Evolutionary conservation across 2,113 vertebrate genomes (phyloP), one percentile per base, ranked within the genome.

Genomic region (Ranitomeya variabilis): DNA sequence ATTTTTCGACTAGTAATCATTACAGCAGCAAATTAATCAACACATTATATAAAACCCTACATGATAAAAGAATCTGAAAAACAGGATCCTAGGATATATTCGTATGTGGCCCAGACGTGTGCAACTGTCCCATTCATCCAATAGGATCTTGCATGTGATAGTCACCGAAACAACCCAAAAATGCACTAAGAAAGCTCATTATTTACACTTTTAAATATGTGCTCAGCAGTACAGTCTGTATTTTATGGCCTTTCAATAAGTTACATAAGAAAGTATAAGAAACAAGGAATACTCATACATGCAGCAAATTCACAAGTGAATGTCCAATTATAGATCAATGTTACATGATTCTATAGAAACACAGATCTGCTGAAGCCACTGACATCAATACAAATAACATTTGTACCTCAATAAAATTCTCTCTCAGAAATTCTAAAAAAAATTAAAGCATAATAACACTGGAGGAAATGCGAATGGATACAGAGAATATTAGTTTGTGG

Each of bases 21-120:
- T 80, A 26, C 78, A 80, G 78, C 54, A 80, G 78, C 54, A 80
- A 57, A 26, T 26, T 26, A 59, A 52, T 54, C 19, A 21, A 80
- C 54, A 59, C 55, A 80, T 69, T 37, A 9, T 73, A 73, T 31
- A 15, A 31, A 15, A 73, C 8, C 69, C 10, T 26, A 69, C 2
- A 69, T 37, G 31, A 16, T 73, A 6, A 14, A n/a, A 13, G 60
- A 62, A 19, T 19, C 60, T 62, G 6, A 12, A n/a, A 21, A 26
- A 8, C 4, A n/a, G 23, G 10, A 23, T 67, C 73, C 12, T 9
- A 52, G n/a, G 7, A 21, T 18, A 18, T 4, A 62, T 62, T 62
- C 1, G 15, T 14, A 60, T 14, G 19, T 7, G 23, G 69, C 23
- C 26, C 2, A 31, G 13, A 14, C 31, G 67, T 64, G 62, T 60